Base-by-base conservation (phyloP, 2,888 invertebrate genomes). In the Prenolepis imparis region DNA sequence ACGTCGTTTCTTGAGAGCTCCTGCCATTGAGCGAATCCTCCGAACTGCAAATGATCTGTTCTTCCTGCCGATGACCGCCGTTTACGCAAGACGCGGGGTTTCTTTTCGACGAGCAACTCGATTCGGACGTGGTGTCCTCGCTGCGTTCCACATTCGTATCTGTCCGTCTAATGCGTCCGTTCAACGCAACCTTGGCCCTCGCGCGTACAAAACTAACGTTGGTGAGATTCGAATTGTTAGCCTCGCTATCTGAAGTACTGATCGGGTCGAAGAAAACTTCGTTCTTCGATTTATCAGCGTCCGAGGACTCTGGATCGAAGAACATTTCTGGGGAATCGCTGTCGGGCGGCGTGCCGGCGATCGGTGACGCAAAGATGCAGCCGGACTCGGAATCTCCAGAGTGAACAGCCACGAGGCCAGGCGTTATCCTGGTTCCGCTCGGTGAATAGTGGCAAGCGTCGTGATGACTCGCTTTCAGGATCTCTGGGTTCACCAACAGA, bases 311-410 rank as follows among this genome's bases (percentile, higher is more conserved):
- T 0, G 93, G 91, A 48, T 95, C 94, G 84, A 93, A 94, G 57
- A 92, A 94, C 0, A 89, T 82, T 0, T 94, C 94, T n/a, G 93
- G 93, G 24, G 92, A 92, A 68, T 96, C 96, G 90, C 96, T 96
- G 28, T 93, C 94, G 0, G 93, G 92, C 0, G 93, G 93, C 91
- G 91, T 90, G 11, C 89, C 89, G 36, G 92, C 90, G 8, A 91
- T 82, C 0, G 94, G 94, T 0, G 94, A 94, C 15, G 95, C 96
- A 87, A 96, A 96, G 3, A 96, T 94, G 92, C 95, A 95, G 3
- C 95, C 95, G 1, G 95, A 95, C 83, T 95, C 96, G 90, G 95
- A 86, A 87, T 95, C 92, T 5, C 87, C 52, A n/a, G 52, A 84
- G 28, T 78, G 91, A 48, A 74, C 24, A n/a, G 93, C 91, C 5